These are phyloP conservation scores for Erythrolamprus reginae DNA, from an alignment of 2,113 vertebrate species.

Conservation along the genomic window DNA sequence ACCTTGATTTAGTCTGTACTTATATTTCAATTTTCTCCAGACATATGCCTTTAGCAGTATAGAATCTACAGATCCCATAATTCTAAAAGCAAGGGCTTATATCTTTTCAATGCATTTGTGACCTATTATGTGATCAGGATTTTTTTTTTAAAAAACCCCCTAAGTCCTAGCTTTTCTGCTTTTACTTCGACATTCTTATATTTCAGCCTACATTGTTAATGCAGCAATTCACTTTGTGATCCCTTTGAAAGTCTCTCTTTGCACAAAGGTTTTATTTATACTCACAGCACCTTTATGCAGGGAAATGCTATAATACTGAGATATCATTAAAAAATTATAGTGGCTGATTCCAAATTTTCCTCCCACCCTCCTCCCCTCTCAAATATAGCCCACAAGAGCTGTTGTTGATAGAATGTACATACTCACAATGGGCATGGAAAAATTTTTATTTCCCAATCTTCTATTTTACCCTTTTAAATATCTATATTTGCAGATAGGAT, in stretches of 20 bases:
- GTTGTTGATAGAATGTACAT: not conserved
- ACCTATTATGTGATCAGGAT: not conserved
- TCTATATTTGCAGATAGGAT: not conserved
- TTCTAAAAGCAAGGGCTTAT: not conserved
- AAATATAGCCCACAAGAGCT: not conserved
- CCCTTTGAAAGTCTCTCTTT: not conserved
- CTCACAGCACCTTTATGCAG: not conserved
- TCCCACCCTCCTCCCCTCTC: not conserved
- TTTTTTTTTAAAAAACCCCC: not conserved
- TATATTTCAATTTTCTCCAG: not conserved
- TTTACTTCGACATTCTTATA: not conserved
- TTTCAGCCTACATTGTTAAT: not conserved
- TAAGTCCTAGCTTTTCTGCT: not conserved
- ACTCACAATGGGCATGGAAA: not conserved
- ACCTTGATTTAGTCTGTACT: not conserved
- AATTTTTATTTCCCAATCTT: not conserved
- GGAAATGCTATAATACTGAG: not conserved
- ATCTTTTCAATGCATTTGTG: not conserved
- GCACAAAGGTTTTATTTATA: not conserved
- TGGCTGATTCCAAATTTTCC: not conserved
- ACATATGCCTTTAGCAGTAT: not conserved
- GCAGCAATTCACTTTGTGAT: not conserved
- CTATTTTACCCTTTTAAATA: not conserved
- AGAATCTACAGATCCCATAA: not conserved
- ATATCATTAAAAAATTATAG: not conserved